phyloP scores from a whole-genome alignment of 2,113 vertebrate genomes.

The Ursus arctos region DNA sequence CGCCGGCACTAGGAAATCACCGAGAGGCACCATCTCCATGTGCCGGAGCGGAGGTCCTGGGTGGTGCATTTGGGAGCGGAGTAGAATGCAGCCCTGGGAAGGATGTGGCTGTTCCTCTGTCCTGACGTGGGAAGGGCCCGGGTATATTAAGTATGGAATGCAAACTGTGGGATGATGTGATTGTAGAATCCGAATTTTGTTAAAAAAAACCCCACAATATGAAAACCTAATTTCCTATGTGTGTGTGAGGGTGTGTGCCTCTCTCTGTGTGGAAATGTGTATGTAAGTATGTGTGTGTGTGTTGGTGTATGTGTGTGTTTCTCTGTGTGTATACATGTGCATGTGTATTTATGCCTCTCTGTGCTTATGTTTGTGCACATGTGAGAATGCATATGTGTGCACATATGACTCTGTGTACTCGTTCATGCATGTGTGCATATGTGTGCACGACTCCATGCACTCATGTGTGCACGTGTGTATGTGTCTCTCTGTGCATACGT shows the following conservation, averaged over 20 bases:
- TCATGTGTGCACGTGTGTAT: no score
- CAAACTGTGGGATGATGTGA: neutral
- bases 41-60: accelerated
- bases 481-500: no score
- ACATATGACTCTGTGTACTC: neutral
- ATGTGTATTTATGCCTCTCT: neutral
- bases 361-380: neutral
- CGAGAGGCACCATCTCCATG: accelerated
- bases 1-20: neutral
- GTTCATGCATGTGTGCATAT: accelerated
- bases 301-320: no score
- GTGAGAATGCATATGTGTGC: neutral
- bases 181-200: accelerated
- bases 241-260: neutral
- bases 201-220: neutral
- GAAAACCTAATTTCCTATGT: neutral
- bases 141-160: accelerated
- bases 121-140: accelerated
- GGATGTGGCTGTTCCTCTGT: accelerated
- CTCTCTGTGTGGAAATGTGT: neutral
- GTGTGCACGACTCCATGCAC: neutral
- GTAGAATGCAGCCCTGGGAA: accelerated
- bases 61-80: accelerated
- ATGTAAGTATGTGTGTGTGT: neutral
- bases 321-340: neutral